Percentiles rank a stretch among this genome's conserved stretches.
These are phyloP conservation scores for Hymenopus coronatus DNA, from an alignment of 2,888 invertebrate species.

Conservation along the genomic window DNA sequence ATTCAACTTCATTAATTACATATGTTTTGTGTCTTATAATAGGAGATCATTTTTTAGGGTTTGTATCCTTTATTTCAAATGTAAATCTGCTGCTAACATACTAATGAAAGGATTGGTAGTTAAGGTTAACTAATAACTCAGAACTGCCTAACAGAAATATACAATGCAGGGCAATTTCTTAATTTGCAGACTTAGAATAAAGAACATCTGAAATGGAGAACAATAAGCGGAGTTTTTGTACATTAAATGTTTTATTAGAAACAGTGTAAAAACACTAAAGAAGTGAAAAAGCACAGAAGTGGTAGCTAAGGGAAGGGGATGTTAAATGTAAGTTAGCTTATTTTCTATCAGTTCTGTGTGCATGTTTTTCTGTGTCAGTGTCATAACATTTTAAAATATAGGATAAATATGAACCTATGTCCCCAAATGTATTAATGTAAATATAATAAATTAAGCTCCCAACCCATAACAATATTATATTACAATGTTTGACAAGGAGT, in stretches of 20 bases:
- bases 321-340: not conserved
- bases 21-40: not conserved
- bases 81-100: not conserved
- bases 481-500: not conserved
- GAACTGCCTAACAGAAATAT: not conserved
- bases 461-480: not conserved
- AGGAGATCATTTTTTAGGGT: not conserved
- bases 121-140: not conserved
- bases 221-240: not conserved
- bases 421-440: not conserved
- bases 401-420: not conserved
- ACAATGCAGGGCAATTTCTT: not conserved
- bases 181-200: not conserved
- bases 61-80: not conserved
- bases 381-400: not conserved
- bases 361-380: not conserved
- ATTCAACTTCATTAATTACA: too few relatives aligned
- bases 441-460: not conserved
- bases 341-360: not conserved
- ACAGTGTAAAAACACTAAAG: not conserved
- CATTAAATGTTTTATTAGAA: not conserved
- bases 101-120: not conserved
- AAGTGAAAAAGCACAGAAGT: not conserved
- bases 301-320: not conserved
- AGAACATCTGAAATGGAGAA: not conserved